Evolutionary conservation across 2,888 invertebrate species (phyloP), one percentile per base, ranked within the genome.

Genomic region (Sympetrum striolatum): DNA sequence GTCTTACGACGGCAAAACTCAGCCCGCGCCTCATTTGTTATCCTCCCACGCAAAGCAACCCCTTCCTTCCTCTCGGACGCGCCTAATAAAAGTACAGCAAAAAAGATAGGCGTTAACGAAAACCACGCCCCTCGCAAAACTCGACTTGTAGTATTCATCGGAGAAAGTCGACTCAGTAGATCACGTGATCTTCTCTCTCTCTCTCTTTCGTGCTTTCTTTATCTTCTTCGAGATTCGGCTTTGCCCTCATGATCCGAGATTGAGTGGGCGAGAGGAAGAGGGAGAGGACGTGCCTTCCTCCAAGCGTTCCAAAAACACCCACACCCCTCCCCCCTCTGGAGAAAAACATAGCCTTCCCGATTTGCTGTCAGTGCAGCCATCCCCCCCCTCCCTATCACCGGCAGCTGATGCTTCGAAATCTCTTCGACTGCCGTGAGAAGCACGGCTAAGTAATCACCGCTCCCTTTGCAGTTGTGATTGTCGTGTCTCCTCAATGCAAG

Each of bases 281-380:
- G 0, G 53, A 31, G 31, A 53, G 82, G 58, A 82, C 22, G 82
- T 39, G 81, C 81, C 81, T 53, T 39, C 81, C 82, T 35, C 58
- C 53, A 14, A 3, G 53, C 82, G 82, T 82, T 58, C 82, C 82
- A 82, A 82, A 82, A 82, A 82, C 82, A 35, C 82, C 82, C 82
- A 82, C 82, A 8, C 53, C 37, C 35, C 44, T 37, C 82, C n/a
- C 80, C 35, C 80, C 80, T 18, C 37, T 14, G 12, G 15, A 31
- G 15, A 80, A 82, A 82, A 82, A 15, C 37, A 53, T 10, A 60
- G 58, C 58, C 82, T 53, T 82, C 53, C 35, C 12, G 10, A 25
- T n/a, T 64, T 64, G 22, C n/a, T 64, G 64, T 64, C 25, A 64
- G 3, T 22, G 25, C 25, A n/a, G 22, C 25, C 64, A n/a, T n/a